Evolutionary conservation across 2,797 vertebrate species (phyloP).

Genomic region (Heterohyrax brucei): DNA sequence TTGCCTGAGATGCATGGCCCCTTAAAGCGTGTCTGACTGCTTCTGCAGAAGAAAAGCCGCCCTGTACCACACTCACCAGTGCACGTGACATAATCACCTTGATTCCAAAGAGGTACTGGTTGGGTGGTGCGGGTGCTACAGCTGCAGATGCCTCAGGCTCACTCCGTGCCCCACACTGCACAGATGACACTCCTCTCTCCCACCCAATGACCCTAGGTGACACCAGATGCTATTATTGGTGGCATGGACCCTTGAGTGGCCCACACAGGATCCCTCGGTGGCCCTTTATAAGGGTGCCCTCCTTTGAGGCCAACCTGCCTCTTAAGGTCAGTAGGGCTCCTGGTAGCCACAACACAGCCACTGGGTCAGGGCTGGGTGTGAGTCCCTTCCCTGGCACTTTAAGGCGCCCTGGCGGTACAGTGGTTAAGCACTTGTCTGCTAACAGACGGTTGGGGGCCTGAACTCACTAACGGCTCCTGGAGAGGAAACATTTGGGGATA

Average conservation of each 20-base stretch:
- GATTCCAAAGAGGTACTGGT: not conserved
- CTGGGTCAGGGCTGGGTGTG: not conserved
- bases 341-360: not conserved
- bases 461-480: too few species aligned
- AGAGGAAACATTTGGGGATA: too few species aligned
- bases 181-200: accelerated
- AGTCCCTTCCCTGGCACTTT: not conserved
- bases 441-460: too few species aligned
- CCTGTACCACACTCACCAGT: accelerated
- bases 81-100: too few species aligned
- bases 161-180: accelerated
- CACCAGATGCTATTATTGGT: accelerated
- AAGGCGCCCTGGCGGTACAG: not conserved
- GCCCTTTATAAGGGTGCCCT: not conserved
- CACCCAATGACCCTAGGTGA: not conserved
- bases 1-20: not conserved
- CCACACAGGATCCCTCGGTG: too few species aligned
- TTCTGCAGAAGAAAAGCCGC: not conserved
- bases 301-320: accelerated
- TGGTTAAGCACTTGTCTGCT: too few species aligned
- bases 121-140: not conserved
- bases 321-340: not conserved
- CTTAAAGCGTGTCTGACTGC: too few species aligned
- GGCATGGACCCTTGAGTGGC: accelerated
- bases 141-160: not conserved